These are phyloP conservation scores for Bubalus kerabau DNA, from an alignment of 2,113 vertebrate species.

Conservation along the genomic window DNA sequence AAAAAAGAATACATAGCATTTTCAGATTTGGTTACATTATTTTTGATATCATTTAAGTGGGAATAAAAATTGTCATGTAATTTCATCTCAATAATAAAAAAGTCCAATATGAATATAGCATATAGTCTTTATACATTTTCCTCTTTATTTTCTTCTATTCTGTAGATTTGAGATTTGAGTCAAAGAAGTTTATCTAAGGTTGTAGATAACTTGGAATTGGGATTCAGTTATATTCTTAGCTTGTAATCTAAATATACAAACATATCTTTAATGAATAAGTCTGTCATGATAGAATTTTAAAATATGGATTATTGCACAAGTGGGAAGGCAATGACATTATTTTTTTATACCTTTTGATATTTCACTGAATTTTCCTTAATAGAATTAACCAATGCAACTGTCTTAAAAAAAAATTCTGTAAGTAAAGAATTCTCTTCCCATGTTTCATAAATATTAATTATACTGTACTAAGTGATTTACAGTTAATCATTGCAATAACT, in stretches of 20 bases:
- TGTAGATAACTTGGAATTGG: conserved; percentile 3
- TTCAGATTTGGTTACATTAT: conserved; percentile 21
- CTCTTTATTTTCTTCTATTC: neutral
- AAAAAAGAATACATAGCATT: neutral
- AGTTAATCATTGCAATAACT: neutral
- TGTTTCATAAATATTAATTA: conserved; percentile 12
- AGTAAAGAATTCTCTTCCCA: neutral
- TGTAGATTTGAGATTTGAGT: neutral
- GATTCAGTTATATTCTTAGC: conserved; percentile 8
- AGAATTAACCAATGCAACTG: neutral
- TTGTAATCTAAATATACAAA: neutral
- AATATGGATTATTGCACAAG: neutral
- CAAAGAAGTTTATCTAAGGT: conserved; percentile 33
- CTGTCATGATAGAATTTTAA: neutral
- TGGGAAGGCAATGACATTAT: neutral
- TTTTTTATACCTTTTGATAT: neutral
- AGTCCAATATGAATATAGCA: neutral
- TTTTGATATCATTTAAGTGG: neutral
- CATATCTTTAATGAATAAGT: neutral
- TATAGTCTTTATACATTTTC: neutral
- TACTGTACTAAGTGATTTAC: neutral
- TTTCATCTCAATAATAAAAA: neutral
- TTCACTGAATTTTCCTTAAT: neutral
- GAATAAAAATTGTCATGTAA: neutral
- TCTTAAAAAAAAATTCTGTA: conserved; percentile 4